Evolutionary conservation across 2,113 vertebrate genomes (phyloP).

Genomic region (Poicephalus meyeri): DNA sequence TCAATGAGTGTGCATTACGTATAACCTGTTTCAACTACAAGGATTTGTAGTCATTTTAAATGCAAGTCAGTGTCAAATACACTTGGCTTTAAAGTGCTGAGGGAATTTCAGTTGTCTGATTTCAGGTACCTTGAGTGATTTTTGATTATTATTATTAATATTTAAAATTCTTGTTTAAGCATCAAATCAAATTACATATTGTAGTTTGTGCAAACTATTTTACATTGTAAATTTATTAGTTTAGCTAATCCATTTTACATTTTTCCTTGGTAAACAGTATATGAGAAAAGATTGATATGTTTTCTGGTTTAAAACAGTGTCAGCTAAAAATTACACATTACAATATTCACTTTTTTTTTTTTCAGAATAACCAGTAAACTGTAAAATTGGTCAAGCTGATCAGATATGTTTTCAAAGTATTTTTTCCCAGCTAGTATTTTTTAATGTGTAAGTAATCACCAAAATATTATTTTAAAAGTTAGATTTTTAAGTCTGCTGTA

Average conservation of each 20-base stretch:
- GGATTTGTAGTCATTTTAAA: neutral
- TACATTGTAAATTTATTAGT: neutral
- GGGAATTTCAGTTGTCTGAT: neutral
- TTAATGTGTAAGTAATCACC: neutral
- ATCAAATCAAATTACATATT: neutral
- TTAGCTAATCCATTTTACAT: neutral
- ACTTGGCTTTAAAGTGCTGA: neutral
- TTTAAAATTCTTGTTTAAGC: neutral
- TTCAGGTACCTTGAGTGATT: neutral
- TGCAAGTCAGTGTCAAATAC: neutral
- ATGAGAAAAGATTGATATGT: neutral
- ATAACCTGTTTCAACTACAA: neutral
- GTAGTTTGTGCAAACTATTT: neutral
- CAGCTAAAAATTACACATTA: neutral
- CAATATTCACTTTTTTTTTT: neutral
- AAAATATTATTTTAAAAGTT: neutral
- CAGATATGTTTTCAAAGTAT: neutral
- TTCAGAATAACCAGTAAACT: neutral
- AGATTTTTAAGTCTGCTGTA: neutral
- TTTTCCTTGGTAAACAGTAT: neutral
- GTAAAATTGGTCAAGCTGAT: neutral
- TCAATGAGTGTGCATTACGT: neutral
- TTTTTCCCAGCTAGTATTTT: neutral
- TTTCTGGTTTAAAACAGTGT: neutral
- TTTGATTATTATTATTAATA: neutral